Percentiles rank a stretch among this genome's conserved stretches.
Conservation (phyloP, 1,140 invertebrate genomes). For the Leptopilina clavipes region DNA sequence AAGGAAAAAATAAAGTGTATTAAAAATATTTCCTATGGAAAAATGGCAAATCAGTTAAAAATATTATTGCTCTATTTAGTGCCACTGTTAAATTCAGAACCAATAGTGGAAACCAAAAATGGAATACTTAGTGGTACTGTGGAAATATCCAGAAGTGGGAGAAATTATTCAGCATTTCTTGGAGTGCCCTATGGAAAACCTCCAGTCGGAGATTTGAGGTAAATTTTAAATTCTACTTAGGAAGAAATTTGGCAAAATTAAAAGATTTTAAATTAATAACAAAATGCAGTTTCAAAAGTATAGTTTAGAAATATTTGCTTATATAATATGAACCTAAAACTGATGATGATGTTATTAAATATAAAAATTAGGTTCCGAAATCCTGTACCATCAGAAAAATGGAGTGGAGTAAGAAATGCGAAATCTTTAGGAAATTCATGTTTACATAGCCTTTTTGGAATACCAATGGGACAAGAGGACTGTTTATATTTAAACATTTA, state of each 20-base stretch:
- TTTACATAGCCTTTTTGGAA: background rate
- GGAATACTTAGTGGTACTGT: background rate
- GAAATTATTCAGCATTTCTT: background rate
- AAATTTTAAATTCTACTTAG: background rate
- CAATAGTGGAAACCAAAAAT: no score
- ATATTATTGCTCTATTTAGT: no score
- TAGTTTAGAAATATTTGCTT: no score
- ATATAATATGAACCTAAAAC: no score
- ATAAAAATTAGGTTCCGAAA: background rate
- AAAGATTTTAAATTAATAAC: no score
- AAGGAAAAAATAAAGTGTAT: no score
- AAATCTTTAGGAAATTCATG: background rate
- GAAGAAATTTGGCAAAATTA: background rate
- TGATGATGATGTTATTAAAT: no score
- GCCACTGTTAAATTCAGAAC: no score
- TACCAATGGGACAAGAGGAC: background rate
- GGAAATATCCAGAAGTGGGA: background rate
- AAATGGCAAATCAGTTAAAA: no score
- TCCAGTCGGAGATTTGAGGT: background rate
- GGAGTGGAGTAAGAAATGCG: background rate
- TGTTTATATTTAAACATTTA: constrained; percentile 31
- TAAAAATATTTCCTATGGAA: no score
- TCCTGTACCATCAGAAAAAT: constrained; percentile 10
- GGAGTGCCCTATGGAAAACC: background rate
- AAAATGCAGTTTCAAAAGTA: no score